Evolutionary conservation across 2,113 vertebrate genomes (phyloP).

Genomic region (Mystacornis crossleyi): DNA sequence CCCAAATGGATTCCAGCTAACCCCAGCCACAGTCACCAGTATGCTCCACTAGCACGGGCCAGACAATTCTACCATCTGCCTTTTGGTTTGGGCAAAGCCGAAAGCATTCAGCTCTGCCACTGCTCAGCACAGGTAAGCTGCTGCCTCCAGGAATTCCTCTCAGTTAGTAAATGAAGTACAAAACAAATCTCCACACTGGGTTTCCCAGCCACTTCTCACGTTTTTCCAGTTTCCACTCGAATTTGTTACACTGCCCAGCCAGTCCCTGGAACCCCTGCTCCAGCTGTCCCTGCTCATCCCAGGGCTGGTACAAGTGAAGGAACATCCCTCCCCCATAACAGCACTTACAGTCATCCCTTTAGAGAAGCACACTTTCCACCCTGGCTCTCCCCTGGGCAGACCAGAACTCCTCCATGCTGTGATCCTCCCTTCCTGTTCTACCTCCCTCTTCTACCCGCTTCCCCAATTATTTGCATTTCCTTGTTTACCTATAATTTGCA

Average conservation of each 20-base stretch:
- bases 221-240: neutral
- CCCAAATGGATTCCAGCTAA: neutral
- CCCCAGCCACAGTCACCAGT: neutral
- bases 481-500: neutral
- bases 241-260: neutral
- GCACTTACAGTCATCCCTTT: neutral
- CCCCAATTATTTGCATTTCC: neutral
- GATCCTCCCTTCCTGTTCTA: neutral
- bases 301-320: neutral
- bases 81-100: neutral
- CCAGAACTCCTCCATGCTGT: neutral
- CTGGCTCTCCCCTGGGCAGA: neutral
- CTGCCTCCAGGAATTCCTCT: neutral
- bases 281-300: neutral
- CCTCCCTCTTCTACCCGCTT: neutral
- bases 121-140: neutral
- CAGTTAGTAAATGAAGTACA: neutral
- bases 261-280: neutral
- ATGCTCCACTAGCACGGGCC: fast-evolving
- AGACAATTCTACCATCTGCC: neutral
- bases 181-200: neutral
- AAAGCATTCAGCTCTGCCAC: neutral
- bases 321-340: neutral
- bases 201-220: neutral
- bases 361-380: neutral